These are phyloP conservation scores for Armadillidium nasatum DNA, from an alignment of 1,140 invertebrate species.

Conservation along the genomic window DNA sequence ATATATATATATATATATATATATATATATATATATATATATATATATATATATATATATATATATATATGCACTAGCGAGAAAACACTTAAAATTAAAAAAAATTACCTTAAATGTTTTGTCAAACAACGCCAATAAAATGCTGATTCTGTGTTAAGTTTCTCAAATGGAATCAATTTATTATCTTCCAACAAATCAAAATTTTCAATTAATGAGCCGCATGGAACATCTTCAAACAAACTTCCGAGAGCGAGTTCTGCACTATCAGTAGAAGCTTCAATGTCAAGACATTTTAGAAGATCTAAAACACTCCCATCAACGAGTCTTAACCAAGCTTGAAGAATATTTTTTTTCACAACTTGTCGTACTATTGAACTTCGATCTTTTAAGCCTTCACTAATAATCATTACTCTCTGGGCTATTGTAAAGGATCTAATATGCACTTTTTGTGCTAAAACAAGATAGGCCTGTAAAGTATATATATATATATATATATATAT, in stretches of 20 bases:
- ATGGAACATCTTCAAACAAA: slow-evolving; percentile 49
- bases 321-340: slow-evolving; percentile 58
- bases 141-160: slow-evolving; percentile 56
- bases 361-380: slow-evolving; percentile 51
- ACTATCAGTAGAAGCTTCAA: slow-evolving; percentile 55
- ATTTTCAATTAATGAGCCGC: slow-evolving; percentile 47
- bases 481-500: too few relatives aligned
- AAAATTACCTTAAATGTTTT: slow-evolving; percentile 50
- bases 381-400: slow-evolving; percentile 64
- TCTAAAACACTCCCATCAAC: slow-evolving; percentile 59
- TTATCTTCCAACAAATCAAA: slow-evolving; percentile 50
- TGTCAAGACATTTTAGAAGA: slow-evolving; percentile 59
- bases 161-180: slow-evolving; percentile 56
- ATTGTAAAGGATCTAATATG: slow-evolving; percentile 64
- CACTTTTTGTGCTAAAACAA: slow-evolving; percentile 63
- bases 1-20: too few relatives aligned
- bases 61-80: neutral
- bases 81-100: neutral
- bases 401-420: slow-evolving; percentile 60
- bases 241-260: slow-evolving; percentile 51
- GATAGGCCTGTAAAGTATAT: slow-evolving; percentile 55
- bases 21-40: too few relatives aligned
- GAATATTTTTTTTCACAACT: slow-evolving; percentile 40
- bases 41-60: too few relatives aligned
- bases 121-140: slow-evolving; percentile 61